A percentile compares a stretch with the other conserved stretches of the same genome.
Evolutionary conservation across 2,113 vertebrate genomes (phyloP).

Genomic region (Ciconia stormi): DNA sequence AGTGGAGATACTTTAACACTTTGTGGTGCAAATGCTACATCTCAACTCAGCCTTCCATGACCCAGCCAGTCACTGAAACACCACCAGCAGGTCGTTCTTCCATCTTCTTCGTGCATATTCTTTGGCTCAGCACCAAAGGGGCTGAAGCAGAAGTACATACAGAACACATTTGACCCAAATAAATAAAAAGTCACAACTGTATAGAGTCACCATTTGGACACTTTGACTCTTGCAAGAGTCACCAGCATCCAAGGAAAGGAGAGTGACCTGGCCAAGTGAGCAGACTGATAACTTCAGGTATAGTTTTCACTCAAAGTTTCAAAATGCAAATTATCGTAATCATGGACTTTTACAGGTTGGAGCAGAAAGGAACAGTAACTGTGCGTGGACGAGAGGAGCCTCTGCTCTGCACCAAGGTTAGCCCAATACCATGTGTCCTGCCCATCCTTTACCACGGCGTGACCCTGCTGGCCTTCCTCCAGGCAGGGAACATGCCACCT

Average conservation of each 20-base stretch:
- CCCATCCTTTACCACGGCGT: accelerated
- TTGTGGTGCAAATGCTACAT: not conserved
- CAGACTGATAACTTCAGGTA: not conserved
- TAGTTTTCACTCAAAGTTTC: not conserved
- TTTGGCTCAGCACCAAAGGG: not conserved
- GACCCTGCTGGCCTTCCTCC: not conserved
- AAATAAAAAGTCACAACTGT: not conserved
- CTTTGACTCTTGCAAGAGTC: not conserved
- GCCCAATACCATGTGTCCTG: not conserved
- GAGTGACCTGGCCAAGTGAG: not conserved
- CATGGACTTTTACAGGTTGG: not conserved
- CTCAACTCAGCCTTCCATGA: not conserved
- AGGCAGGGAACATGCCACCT: not conserved
- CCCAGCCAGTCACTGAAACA: not conserved
- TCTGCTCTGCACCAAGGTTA: not conserved
- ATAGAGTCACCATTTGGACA: not conserved
- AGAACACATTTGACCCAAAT: not conserved
- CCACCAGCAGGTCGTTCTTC: not conserved
- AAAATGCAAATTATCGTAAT: not conserved
- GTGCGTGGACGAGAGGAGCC: accelerated
- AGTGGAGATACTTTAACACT: not conserved
- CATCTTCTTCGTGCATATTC: not conserved
- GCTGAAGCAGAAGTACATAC: not conserved
- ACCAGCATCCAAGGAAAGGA: not conserved
- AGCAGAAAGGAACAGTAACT: not conserved